Evolutionary conservation across 2,797 vertebrate species (phyloP), one percentile per base, ranked within the genome.

Genomic region (Sphaeramia orbicularis): DNA sequence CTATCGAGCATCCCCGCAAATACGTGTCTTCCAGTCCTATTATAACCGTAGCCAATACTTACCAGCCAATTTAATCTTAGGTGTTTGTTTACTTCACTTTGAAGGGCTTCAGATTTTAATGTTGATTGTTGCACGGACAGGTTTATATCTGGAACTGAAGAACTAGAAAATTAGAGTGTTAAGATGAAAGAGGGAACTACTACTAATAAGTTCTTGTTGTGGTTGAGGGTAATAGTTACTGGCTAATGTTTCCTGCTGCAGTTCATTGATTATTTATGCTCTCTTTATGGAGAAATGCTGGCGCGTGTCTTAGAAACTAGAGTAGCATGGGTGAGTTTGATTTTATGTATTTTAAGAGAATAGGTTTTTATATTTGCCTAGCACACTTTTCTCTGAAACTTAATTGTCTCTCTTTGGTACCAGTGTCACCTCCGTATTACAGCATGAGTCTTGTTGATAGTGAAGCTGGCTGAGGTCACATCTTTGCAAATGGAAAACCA

Each of bases 261-360:
- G 81, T 83, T 92, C 88, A 93, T 94, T 78, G 87, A 93, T 93
- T 92, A 93, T 94, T 93, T 76, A 93, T 93, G 81, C 64, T 41
- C 61, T 76, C 74, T 80, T 59, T 81, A 42, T 78, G 57, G 42
- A 80, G 69, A 89, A 89, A 86, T 78, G 77, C 66, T 83, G 65
- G 73, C 65, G 76, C 76, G 59, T 76, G 57, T 72, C 53, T 56
- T 45, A 56, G 53, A 49, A 62, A 58, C 73, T 19, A 8, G 52
- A 52, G 66, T 37, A 57, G 10, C 21, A 53, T 44, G 41, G 32
- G 14, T 13, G 24, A 7, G 19, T 40, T 41, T 67, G 3, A 37
- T 24, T 62, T 24, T 60, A 3, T 27, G 3, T 54, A 3, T 50
- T 61, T 16, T 21, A 10, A 15, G 50, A 40, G n/a, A 54, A 12